These are phyloP conservation scores for Ciconia maguari DNA, from an alignment of 2,113 vertebrate genomes.

Conservation along the genomic window DNA sequence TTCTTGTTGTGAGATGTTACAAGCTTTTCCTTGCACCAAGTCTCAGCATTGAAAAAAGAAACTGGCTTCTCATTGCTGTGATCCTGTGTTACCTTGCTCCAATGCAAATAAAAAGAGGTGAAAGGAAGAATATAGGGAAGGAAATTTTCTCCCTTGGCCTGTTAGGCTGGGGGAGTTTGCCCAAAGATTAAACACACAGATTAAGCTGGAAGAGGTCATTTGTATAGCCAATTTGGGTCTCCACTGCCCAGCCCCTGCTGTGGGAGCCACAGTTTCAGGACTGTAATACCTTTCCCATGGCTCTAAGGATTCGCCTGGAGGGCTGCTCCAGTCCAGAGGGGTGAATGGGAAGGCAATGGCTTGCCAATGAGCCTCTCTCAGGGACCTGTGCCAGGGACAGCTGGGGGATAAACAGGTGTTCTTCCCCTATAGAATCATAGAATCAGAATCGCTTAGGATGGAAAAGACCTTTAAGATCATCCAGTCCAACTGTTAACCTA, in stretches of 20 bases:
- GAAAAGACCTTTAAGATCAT: too few species aligned
- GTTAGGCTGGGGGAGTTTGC: neutral
- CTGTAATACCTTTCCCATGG: accelerated
- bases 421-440: too few species aligned
- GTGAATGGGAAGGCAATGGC: neutral
- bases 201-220: neutral
- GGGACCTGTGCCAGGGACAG: neutral
- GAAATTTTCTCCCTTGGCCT: neutral
- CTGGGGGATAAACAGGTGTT: accelerated
- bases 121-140: neutral
- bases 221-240: neutral
- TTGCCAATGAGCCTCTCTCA: accelerated
- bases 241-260: neutral
- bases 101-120: neutral
- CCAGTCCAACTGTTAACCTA: too few species aligned
- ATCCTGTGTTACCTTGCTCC: neutral
- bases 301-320: neutral
- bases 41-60: neutral
- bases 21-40: neutral
- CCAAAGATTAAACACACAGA: neutral
- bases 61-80: neutral
- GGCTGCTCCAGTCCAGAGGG: accelerated
- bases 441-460: too few species aligned
- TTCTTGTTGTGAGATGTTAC: neutral
- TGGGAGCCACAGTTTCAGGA: neutral